Base-by-base conservation (phyloP, 2,113 vertebrate genomes). In the Numenius arquata region DNA sequence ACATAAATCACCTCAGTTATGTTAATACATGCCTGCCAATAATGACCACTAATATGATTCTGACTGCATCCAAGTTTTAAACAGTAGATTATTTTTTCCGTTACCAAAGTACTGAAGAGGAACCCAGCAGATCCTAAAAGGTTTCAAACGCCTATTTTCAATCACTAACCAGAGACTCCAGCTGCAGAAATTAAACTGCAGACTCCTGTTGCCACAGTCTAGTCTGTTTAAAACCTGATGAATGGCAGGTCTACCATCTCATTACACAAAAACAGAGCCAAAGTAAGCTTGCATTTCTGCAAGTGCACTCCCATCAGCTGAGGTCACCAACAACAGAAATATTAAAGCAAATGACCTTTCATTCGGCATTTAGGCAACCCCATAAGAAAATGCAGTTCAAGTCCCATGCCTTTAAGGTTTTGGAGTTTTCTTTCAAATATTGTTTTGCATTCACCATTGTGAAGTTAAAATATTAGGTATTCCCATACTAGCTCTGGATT, bases 1-100 rank as follows among this genome's bases (percentile, higher is more conserved):
- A 97, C 48, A 97, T 63, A 97, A 96, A 78, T 85, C 75, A 90
- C 71, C 78, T 89, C 89, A 82, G 92, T 96, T 94, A 79, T 9
- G 34, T 71, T 96, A 91, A 93, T 59, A 90, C 12, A 63, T 45
- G n/a, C 26, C 55, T 92, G 73, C 48, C 66, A 94, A 13, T 81
- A 93, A 85, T 59, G 48, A 92, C 40, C 74, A 63, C 52, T 81
- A 80, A 77, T 43, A 40, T 3, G 41, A 90, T 78, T 85, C 55
- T 56, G 52, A 81, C 16, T 50, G 41, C 76, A 93, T 68, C 62
- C 32, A 75, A 63, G 41, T 78, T 90, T 89, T 85, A 91, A 95
- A 76, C 26, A 59, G 29, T 62, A 85, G 3, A 18, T 7, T 50
- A 53, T 30, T 70, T 53, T 89, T 83, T 77, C 52, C 38, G 41